Evolutionary conservation across 2,888 invertebrate genomes (phyloP).

Genomic region (Mantis religiosa): DNA sequence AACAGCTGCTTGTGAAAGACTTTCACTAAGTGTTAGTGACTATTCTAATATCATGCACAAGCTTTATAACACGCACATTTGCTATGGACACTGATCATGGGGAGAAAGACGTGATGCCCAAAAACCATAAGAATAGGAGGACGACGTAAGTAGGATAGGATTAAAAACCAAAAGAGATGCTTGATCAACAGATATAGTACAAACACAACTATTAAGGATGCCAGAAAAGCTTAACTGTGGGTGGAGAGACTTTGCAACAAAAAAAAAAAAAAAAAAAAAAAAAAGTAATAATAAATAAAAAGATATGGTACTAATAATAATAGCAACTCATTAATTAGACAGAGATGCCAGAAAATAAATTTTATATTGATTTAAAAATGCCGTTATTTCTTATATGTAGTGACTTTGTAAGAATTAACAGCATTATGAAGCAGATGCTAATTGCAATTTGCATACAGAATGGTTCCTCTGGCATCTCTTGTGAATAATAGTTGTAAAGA

Average conservation of each 20-base stretch:
- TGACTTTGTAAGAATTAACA: neutral
- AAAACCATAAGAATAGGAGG: neutral
- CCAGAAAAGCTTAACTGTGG: neutral
- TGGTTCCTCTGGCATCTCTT: constrained; percentile 7
- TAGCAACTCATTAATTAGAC: neutral
- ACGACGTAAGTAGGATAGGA: neutral
- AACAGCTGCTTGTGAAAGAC: neutral
- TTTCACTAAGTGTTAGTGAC: neutral
- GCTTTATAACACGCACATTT: neutral
- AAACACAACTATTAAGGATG: neutral
- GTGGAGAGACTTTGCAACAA: neutral
- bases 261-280: neutral
- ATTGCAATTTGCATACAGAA: neutral
- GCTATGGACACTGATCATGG: neutral
- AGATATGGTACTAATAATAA: neutral
- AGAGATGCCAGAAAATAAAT: neutral
- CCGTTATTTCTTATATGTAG: neutral
- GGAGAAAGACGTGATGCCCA: neutral
- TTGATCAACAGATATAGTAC: neutral
- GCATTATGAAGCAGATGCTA: neutral
- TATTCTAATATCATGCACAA: neutral
- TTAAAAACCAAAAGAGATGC: neutral
- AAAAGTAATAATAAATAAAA: neutral
- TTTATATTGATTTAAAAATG: neutral
- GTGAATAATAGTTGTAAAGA: constrained; percentile 6